phyloP scores from a whole-genome alignment of 2,888 invertebrate genomes.

The Lasioglossum oenotherae region DNA sequence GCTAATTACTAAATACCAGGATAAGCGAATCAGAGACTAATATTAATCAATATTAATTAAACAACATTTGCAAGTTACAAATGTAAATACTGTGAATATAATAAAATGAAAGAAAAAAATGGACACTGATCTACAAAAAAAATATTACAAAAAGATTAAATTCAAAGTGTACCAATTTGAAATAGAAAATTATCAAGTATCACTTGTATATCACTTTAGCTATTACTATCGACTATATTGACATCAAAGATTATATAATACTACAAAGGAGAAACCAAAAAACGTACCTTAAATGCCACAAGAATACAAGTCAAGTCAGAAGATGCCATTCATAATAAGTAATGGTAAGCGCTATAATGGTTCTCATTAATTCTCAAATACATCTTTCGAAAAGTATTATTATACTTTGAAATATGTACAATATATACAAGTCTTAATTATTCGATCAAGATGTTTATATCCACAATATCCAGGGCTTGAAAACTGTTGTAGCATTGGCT shows the following conservation, averaged over 20 bases:
- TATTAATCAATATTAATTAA: background rate
- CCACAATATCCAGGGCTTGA: background rate
- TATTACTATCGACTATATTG: conserved; percentile 51
- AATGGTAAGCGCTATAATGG: conserved; percentile 16
- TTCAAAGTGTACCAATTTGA: conserved; percentile 51
- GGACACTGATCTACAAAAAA: conserved; percentile 74
- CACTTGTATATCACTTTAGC: conserved; percentile 54
- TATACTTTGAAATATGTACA: conserved; percentile 30
- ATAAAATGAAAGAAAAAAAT: conserved; percentile 68
- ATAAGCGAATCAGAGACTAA: background rate
- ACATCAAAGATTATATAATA: conserved; percentile 31
- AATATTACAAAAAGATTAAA: conserved; percentile 46
- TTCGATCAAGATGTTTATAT: conserved; percentile 32
- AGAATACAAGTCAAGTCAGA: conserved; percentile 39
- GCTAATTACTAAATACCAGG: background rate
- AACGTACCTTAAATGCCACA: conserved; percentile 40
- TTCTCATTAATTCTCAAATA: conserved; percentile 16
- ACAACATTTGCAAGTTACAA: conserved; percentile 11
- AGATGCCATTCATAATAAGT: conserved; percentile 53
- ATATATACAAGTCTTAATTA: conserved; percentile 41
- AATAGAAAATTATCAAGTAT: conserved; percentile 7
- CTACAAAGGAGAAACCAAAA: conserved; percentile 35
- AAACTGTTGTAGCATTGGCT: background rate
- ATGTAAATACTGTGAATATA: conserved; percentile 15
- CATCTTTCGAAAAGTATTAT: conserved; percentile 1